Evolutionary conservation across 2,888 invertebrate species (phyloP), one percentile per base, ranked within the genome.

Genomic region (Acleris sparsana): DNA sequence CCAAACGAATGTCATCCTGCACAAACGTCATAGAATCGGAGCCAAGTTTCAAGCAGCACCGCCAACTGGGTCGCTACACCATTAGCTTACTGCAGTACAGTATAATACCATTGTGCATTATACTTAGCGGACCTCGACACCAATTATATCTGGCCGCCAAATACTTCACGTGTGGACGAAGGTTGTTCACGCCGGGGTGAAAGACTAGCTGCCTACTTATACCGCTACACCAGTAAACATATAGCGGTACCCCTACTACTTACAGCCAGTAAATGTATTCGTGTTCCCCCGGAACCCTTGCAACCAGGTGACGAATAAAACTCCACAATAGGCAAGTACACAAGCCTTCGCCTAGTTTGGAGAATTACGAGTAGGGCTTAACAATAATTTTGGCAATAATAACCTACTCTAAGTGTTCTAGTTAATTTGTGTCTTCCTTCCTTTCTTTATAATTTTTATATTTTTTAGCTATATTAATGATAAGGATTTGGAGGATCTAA

Each of bases 101-200:
- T 25, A 56, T 44, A 56, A 33, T 11, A 33, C 33, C 33, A 29
- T 48, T 29, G 11, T 44, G 29, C 57, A 17, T 29, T 48, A 48
- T 44, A n/a, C n/a, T n/a, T n/a, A 48, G 57, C 57, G 46, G 57
- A 48, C 57, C 48, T 57, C 57, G 57, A 57, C 55, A 62, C 56
- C 43, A 29, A 46, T 53, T 53, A 53, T 53, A 53, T 53, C 44
- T 57, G 44, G 44, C 44, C 44, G 57, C 44, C n/a, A 57, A 46
- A 57, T 44, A 57, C 22, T 44, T 53, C 53, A 53, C 33, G 53
- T 53, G 29, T 33, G 33, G 53, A 53, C 33, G 53, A 53, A 53
- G 53, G 53, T 53, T 53, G 53, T 18, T 18, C 33, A 18, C 18
- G 33, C 33, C 53, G 33, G 29, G 9, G 53, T 33, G 53, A 22